phyloP scores from a whole-genome alignment of 1,140 invertebrate genomes.

The Drosophila elegans region DNA sequence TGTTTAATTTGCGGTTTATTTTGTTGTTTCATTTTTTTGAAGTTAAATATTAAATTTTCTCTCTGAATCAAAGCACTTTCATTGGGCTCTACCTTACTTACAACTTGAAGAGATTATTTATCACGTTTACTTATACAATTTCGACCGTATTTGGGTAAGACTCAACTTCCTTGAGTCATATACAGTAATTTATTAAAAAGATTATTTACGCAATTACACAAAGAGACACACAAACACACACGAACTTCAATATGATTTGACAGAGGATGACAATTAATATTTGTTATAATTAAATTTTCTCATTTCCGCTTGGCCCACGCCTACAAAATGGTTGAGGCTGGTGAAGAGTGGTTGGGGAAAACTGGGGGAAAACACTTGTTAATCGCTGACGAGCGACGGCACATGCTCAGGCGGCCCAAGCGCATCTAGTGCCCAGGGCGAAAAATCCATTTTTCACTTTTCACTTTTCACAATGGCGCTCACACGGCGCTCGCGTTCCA shows the following conservation, averaged over 20 bases:
- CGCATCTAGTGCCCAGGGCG: slow-evolving; percentile 47
- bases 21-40: too few relatives aligned
- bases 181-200: slow-evolving; percentile 5
- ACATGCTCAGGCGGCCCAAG: slow-evolving; percentile 56
- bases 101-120: not conserved
- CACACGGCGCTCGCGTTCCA: slow-evolving; percentile 61
- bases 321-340: not conserved
- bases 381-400: slow-evolving; percentile 41
- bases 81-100: not conserved
- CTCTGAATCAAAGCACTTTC: too few relatives aligned
- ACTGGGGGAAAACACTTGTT: slow-evolving; percentile 59
- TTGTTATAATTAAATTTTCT: slow-evolving; percentile 30
- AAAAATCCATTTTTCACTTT: slow-evolving; percentile 49
- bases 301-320: slow-evolving; percentile 40
- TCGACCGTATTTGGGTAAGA: not conserved
- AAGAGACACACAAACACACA: slow-evolving; percentile 18
- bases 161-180: slow-evolving; percentile 7
- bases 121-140: not conserved
- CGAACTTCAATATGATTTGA: slow-evolving; percentile 20
- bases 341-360: not conserved
- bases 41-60: too few relatives aligned
- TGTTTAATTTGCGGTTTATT: too few relatives aligned
- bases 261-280: slow-evolving; percentile 24
- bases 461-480: slow-evolving; percentile 46
- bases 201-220: slow-evolving; percentile 44